phyloP scores from a whole-genome alignment of 2,888 invertebrate genomes.

The Zaprionus lineosus region DNA sequence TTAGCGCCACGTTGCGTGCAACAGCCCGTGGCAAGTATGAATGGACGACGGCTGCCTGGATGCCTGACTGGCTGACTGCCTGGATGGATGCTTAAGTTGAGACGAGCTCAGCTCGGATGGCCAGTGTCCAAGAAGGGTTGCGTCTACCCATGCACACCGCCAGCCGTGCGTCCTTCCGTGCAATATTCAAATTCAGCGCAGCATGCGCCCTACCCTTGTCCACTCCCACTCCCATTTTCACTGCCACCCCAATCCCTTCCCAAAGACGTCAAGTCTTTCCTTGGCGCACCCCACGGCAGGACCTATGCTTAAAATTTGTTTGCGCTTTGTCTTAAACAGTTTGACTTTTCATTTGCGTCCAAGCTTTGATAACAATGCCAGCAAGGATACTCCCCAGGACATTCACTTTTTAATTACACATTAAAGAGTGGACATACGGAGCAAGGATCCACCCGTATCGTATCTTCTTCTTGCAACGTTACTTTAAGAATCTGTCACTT shows the following conservation, averaged over 20 bases:
- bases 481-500: constrained; percentile 42
- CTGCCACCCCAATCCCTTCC: neutral
- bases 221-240: neutral
- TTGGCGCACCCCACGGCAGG: no score
- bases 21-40: constrained; percentile 55
- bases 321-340: constrained; percentile 75
- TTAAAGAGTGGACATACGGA: constrained; percentile 14
- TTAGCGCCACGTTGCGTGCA: constrained; percentile 75
- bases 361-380: constrained; percentile 53
- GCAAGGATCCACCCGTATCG: neutral
- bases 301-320: constrained; percentile 69
- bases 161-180: constrained; percentile 18
- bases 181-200: constrained; percentile 65
- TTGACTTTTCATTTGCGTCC: constrained; percentile 77
- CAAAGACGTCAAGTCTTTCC: constrained; percentile 22
- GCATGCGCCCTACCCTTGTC: constrained; percentile 37
- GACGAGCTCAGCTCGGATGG: constrained; percentile 28
- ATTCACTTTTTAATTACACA: constrained; percentile 64
- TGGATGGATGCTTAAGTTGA: constrained; percentile 10
- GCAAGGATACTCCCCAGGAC: constrained; percentile 2
- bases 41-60: constrained; percentile 34
- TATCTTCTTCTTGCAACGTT: constrained; percentile 11
- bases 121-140: constrained; percentile 63
- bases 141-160: constrained; percentile 35
- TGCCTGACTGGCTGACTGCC: constrained; percentile 1